phyloP scores from a whole-genome alignment of 2,797 vertebrate genomes.

The Sphenodon punctatus region DNA sequence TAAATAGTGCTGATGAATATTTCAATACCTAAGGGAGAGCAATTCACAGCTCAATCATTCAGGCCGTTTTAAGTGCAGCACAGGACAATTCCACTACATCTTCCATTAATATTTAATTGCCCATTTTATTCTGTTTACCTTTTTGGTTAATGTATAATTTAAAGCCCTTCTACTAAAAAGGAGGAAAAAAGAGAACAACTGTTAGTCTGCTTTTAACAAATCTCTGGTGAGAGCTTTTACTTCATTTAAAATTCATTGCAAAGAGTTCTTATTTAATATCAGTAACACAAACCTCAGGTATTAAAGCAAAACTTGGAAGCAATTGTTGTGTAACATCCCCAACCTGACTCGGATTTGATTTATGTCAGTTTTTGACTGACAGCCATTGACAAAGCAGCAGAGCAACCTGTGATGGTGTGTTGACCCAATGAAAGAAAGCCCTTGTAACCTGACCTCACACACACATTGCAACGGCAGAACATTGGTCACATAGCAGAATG shows the following conservation, averaged over 20 bases:
- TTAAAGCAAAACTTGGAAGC: constrained; percentile 72
- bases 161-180: constrained; percentile 78
- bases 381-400: constrained; percentile 39
- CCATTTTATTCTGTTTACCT: constrained; percentile 88
- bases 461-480: constrained; percentile 13
- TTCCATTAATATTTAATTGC: constrained; percentile 85
- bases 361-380: constrained; percentile 20
- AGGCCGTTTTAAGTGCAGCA: constrained; percentile 82
- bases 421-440: constrained; percentile 28
- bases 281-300: constrained; percentile 70
- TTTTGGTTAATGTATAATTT: constrained; percentile 87
- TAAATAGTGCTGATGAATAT: constrained; percentile 86
- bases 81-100: constrained; percentile 86
- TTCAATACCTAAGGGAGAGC: constrained; percentile 83
- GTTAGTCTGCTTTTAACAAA: constrained; percentile 83
- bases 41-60: constrained; percentile 86
- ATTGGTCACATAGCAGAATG: constrained; percentile 28
- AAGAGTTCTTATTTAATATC: constrained; percentile 77
- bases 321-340: constrained; percentile 34
- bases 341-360: constrained; percentile 50
- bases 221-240: constrained; percentile 76
- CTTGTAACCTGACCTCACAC: constrained; percentile 11
- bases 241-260: constrained; percentile 79
- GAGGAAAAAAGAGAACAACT: constrained; percentile 64
- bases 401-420: not conserved